Conservation (phyloP, 2,888 invertebrate genomes). For the Galeopsomyia nigrocyanea region DNA sequence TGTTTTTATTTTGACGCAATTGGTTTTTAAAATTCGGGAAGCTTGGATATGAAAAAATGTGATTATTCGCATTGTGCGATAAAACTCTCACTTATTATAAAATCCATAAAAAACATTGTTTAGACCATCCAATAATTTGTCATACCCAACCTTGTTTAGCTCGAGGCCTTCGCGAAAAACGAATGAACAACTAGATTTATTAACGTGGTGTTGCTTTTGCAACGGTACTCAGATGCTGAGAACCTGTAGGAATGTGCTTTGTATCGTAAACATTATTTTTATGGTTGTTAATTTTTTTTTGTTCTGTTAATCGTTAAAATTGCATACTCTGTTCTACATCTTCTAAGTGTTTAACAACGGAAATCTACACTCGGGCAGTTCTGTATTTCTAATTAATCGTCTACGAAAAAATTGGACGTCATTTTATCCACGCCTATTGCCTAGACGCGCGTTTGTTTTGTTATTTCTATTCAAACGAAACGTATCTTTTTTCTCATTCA, state of each 20-base stretch:
- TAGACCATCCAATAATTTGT: slow-evolving; percentile 19
- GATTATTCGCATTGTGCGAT: no score
- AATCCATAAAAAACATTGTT: no score
- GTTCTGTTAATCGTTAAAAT: no score
- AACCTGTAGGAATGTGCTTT: slow-evolving; percentile 41
- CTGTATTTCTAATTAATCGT: slow-evolving; percentile 40
- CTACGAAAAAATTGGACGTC: slow-evolving; percentile 34
- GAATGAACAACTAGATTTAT: slow-evolving; percentile 26
- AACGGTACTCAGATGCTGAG: slow-evolving; percentile 24
- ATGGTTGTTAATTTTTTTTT: slow-evolving; percentile 17
- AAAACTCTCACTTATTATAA: no score
- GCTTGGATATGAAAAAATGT: no score
- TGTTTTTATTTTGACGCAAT: neutral
- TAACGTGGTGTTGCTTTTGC: slow-evolving; percentile 18
- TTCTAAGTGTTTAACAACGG: slow-evolving; percentile 15
- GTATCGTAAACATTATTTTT: slow-evolving; percentile 28
- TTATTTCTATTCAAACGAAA: slow-evolving; percentile 7
- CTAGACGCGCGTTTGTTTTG: slow-evolving; percentile 5
- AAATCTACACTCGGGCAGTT: slow-evolving; percentile 33
- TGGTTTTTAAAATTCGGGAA: neutral
- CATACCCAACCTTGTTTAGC: slow-evolving; percentile 1
- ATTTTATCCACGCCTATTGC: neutral
- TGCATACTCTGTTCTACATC: neutral
- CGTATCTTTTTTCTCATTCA: neutral
- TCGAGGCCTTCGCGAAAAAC: slow-evolving; percentile 28